These are phyloP conservation scores for Lacerta viridis DNA, from an alignment of 2,797 vertebrate species.

Conservation along the genomic window DNA sequence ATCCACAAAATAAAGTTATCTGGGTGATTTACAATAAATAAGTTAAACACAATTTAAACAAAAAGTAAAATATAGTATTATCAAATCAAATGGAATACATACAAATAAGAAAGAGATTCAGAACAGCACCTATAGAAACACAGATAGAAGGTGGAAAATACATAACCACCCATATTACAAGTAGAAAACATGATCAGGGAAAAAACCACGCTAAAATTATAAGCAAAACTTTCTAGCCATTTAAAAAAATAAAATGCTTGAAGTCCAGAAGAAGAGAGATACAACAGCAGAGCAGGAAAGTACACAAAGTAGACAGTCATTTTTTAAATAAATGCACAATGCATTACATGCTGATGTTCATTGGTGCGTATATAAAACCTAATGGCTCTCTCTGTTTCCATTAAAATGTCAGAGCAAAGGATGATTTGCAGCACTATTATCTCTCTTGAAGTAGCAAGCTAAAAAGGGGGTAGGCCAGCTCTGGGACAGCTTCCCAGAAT, in stretches of 20 bases:
- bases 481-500: background rate
- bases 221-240: constrained; percentile 14
- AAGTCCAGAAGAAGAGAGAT: background rate
- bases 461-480: background rate
- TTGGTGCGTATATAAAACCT: background rate
- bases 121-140: constrained; percentile 30
- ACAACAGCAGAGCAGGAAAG: constrained; percentile 29
- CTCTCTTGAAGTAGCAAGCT: background rate
- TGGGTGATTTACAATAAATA: background rate
- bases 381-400: background rate
- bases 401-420: background rate
- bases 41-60: background rate
- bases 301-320: background rate
- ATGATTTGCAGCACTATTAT: background rate
- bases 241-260: background rate
- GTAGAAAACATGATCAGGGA: background rate
- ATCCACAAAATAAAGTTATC: background rate
- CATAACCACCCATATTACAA: background rate
- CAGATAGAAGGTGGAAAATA: constrained; percentile 37
- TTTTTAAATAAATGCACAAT: constrained; percentile 63
- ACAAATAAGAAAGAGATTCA: background rate
- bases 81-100: background rate
- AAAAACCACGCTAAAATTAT: background rate
- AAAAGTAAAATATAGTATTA: constrained; percentile 26
- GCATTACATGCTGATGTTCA: constrained; percentile 54